These are phyloP conservation scores for Vannuccia rotundouncinata DNA, from an alignment of 2,888 invertebrate species.

Conservation along the genomic window DNA sequence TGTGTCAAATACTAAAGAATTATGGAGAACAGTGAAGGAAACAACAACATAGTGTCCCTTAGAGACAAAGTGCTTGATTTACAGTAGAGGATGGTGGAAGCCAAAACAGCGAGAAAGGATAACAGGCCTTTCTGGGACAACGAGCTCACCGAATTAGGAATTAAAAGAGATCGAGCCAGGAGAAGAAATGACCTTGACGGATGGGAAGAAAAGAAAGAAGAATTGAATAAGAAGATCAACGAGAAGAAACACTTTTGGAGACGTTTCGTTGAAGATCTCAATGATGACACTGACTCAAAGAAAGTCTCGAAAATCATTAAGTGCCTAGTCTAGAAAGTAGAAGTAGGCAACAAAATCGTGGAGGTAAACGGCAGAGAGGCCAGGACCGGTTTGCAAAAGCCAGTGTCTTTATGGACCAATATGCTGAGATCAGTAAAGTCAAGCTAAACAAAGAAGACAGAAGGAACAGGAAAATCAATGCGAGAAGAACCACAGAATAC, in stretches of 20 bases:
- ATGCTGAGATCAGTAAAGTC: not conserved
- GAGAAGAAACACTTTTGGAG: conserved; percentile 29
- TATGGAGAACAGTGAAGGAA: not conserved
- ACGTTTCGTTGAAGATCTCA: not conserved
- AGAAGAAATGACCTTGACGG: not conserved
- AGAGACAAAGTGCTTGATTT: not conserved
- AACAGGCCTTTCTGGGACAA: conserved; percentile 30
- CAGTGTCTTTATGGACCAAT: not conserved
- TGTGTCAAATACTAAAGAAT: not conserved
- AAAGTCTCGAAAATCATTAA: conserved; percentile 27
- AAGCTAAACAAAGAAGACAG: not conserved
- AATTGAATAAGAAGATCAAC: not conserved
- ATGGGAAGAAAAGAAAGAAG: not conserved
- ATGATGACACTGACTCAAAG: not conserved
- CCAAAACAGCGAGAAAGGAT: not conserved
- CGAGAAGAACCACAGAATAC: not conserved
- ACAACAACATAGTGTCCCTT: not conserved
- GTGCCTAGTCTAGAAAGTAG: not conserved
- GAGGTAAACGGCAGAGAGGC: not conserved
- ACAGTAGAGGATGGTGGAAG: not conserved
- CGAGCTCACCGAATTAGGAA: conserved; percentile 7
- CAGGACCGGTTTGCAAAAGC: not conserved
- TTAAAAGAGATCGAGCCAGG: conserved; percentile 7
- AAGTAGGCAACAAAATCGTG: not conserved
- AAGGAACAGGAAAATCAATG: not conserved